phyloP scores from a whole-genome alignment of 2,888 invertebrate species.

The Drosophila birchii region DNA sequence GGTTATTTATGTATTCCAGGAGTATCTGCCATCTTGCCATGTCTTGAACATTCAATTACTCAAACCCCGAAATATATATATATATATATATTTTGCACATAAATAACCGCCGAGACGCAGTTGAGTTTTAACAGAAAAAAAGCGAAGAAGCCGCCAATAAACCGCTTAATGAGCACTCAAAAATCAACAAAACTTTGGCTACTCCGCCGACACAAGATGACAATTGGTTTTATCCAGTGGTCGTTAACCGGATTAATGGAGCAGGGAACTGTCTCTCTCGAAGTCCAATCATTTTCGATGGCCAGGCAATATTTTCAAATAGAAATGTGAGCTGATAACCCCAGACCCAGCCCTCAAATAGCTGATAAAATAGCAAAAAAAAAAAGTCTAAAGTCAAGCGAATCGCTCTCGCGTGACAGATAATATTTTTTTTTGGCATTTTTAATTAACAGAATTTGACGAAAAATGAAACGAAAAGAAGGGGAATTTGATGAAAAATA shows the following conservation, averaged over 20 bases:
- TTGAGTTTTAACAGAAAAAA: slow-evolving; percentile 37
- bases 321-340: slow-evolving; percentile 52
- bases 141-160: slow-evolving; percentile 55
- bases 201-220: slow-evolving; percentile 25
- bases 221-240: slow-evolving; percentile 33
- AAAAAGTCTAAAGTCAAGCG: slow-evolving; percentile 25
- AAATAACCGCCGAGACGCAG: slow-evolving; percentile 37
- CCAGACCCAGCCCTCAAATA: background rate
- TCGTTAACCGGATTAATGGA: slow-evolving; percentile 42
- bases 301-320: slow-evolving; percentile 14
- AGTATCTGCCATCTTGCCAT: slow-evolving; percentile 45
- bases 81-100: slow-evolving; percentile 10
- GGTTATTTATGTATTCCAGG: slow-evolving; percentile 30
- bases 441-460: slow-evolving; percentile 65
- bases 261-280: slow-evolving; percentile 3
- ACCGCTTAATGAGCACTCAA: slow-evolving; percentile 64
- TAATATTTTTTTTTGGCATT: slow-evolving; percentile 55
- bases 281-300: slow-evolving; percentile 14
- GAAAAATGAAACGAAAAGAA: slow-evolving; percentile 21
- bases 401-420: slow-evolving; percentile 51
- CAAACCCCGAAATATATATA: slow-evolving; percentile 14
- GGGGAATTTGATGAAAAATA: slow-evolving; percentile 44
- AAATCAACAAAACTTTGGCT: slow-evolving; percentile 28
- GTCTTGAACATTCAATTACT: slow-evolving; percentile 16
- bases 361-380: slow-evolving; percentile 30